Conservation (phyloP, 2,888 invertebrate genomes). For the Pelosia muscerda region DNA sequence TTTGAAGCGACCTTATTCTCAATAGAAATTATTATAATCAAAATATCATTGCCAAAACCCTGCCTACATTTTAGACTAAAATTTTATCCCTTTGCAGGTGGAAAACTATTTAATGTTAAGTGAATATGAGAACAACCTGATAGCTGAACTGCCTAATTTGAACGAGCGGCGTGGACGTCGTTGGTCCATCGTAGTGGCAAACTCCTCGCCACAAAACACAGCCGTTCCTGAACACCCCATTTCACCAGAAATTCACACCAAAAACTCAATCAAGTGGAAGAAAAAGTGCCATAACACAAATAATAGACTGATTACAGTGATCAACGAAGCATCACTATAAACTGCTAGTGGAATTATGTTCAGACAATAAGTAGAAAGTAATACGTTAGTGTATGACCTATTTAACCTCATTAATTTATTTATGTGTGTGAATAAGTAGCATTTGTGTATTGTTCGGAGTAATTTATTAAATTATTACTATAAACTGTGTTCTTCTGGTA, state of each 20-base stretch:
- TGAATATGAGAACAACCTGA: conserved; percentile 94
- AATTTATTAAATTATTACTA: conserved; percentile 84
- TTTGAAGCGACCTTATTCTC: no score
- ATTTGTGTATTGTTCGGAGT: conserved; percentile 81
- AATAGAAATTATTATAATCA: no score
- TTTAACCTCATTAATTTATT: conserved; percentile 87
- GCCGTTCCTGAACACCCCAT: conserved; percentile 66
- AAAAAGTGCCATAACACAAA: conserved; percentile 85
- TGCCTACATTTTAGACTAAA: neutral
- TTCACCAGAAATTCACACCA: conserved; percentile 73
- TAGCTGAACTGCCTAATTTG: conserved; percentile 91
- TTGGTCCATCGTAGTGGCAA: conserved; percentile 89
- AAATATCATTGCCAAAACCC: neutral
- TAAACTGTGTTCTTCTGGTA: conserved; percentile 43
- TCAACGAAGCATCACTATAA: conserved; percentile 91
- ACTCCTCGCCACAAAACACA: conserved; percentile 66
- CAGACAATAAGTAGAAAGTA: conserved; percentile 79
- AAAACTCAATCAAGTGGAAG: conserved; percentile 79
- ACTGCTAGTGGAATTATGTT: conserved; percentile 68
- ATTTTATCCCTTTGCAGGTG: conserved; percentile 81
- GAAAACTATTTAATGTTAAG: conserved; percentile 95
- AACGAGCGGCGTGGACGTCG: conserved; percentile 90
- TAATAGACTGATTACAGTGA: conserved; percentile 91
- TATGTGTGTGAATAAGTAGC: conserved; percentile 83
- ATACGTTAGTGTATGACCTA: conserved; percentile 76